Conservation (phyloP, 2,888 invertebrate species). For the Lasioglossum morio region DNA sequence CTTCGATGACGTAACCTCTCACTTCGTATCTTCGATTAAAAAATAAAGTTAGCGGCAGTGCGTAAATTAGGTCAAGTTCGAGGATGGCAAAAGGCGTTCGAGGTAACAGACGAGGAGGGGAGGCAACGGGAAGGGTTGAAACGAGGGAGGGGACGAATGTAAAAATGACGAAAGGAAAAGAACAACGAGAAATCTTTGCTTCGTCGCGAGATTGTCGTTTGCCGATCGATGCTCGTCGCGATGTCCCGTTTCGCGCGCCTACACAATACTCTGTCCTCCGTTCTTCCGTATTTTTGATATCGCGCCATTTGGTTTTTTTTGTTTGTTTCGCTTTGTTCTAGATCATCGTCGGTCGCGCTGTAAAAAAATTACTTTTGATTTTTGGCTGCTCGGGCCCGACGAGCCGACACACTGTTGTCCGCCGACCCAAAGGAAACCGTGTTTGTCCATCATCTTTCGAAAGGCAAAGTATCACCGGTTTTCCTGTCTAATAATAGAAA, state of each 20-base stretch:
- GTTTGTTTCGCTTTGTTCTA: neutral
- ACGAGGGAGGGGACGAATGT: neutral
- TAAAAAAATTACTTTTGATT: conserved; percentile 77
- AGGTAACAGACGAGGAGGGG: neutral
- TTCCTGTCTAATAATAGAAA: conserved; percentile 51
- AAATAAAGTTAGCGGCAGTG: conserved; percentile 57
- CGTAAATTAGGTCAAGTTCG: conserved; percentile 57
- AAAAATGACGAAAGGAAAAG: neutral
- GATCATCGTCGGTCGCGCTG: conserved; percentile 38
- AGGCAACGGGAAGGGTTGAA: neutral
- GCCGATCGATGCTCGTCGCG: conserved; percentile 15
- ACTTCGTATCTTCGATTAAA: conserved; percentile 22
- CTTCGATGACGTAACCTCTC: conserved; percentile 1
- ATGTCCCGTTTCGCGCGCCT: conserved; percentile 2
- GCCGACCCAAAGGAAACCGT: neutral
- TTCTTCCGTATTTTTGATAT: conserved; percentile 55
- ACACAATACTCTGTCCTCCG: neutral
- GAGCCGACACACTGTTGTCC: conserved; percentile 7
- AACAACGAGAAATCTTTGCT: neutral
- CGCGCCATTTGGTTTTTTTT: conserved; percentile 30
- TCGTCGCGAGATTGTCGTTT: conserved; percentile 34
- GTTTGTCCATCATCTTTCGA: neutral
- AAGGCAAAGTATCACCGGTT: conserved; percentile 16
- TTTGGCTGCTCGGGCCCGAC: conserved; percentile 57
- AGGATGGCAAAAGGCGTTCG: conserved; percentile 48